These are phyloP conservation scores for Dryobates pubescens DNA, from an alignment of 2,797 vertebrate genomes.

Conservation along the genomic window DNA sequence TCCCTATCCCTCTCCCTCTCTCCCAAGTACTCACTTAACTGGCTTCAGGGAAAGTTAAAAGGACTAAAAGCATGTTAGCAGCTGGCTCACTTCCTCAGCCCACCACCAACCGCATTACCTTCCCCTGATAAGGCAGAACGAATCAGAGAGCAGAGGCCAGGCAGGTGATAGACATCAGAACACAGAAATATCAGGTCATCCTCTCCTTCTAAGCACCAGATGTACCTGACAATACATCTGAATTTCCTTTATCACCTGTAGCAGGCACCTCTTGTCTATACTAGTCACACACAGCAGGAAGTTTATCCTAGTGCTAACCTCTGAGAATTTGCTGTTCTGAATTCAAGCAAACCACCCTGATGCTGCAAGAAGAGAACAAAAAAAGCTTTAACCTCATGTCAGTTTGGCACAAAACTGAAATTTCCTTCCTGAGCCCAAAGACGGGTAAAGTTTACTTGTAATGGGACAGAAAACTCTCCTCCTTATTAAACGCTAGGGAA, in stretches of 20 bases:
- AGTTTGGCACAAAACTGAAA: background rate
- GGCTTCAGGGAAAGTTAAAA: background rate
- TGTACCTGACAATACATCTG: background rate
- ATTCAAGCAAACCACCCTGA: background rate
- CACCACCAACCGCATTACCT: background rate
- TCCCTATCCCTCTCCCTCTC: background rate
- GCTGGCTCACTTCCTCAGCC: background rate
- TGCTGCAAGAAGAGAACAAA: background rate
- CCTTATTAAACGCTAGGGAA: background rate
- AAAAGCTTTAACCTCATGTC: constrained; percentile 4
- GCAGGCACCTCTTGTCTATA: background rate
- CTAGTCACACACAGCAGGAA: background rate
- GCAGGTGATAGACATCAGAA: background rate
- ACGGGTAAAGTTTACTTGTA: background rate
- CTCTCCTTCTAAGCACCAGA: background rate
- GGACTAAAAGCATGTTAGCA: accelerated
- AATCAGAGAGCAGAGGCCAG: background rate
- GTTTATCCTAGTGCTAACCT: background rate
- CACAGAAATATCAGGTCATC: background rate
- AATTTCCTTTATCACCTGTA: background rate
- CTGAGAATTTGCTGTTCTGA: background rate
- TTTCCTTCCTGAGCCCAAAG: background rate
- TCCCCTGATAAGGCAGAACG: background rate
- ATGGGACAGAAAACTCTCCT: background rate
- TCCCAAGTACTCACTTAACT: background rate